phyloP scores from a whole-genome alignment of 2,797 vertebrate genomes.

The Melopsittacus undulatus region DNA sequence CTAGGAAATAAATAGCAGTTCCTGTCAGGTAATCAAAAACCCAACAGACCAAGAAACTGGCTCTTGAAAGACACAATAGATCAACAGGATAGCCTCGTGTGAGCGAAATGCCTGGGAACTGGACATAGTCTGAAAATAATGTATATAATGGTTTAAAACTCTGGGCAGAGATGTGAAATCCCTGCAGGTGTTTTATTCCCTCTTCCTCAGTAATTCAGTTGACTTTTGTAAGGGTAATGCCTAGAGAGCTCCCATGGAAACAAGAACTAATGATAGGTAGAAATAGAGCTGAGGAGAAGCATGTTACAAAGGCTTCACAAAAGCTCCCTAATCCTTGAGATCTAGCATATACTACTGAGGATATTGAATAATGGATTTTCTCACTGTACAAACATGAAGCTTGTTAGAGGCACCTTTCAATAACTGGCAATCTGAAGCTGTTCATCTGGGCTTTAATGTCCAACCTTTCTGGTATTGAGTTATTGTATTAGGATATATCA shows the following conservation, averaged over 20 bases:
- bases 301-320: background rate
- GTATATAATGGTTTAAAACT: background rate
- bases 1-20: constrained; percentile 23
- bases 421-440: background rate
- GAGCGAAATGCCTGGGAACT: background rate
- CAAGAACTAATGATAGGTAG: background rate
- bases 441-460: background rate
- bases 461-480: background rate
- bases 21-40: constrained; percentile 30
- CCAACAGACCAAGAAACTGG: background rate
- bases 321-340: background rate
- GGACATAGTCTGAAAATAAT: background rate
- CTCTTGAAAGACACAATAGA: background rate
- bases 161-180: background rate
- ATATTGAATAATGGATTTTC: background rate
- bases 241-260: constrained; percentile 19
- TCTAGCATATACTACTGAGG: background rate
- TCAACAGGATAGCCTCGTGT: background rate
- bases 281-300: background rate
- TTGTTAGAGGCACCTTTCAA: background rate
- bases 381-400: background rate
- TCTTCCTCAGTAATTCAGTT: constrained; percentile 14
- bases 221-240: background rate
- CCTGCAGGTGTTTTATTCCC: background rate
- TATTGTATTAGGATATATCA: background rate